Base-by-base conservation (phyloP, 2,797 vertebrate genomes). In the Podargus strigoides region DNA sequence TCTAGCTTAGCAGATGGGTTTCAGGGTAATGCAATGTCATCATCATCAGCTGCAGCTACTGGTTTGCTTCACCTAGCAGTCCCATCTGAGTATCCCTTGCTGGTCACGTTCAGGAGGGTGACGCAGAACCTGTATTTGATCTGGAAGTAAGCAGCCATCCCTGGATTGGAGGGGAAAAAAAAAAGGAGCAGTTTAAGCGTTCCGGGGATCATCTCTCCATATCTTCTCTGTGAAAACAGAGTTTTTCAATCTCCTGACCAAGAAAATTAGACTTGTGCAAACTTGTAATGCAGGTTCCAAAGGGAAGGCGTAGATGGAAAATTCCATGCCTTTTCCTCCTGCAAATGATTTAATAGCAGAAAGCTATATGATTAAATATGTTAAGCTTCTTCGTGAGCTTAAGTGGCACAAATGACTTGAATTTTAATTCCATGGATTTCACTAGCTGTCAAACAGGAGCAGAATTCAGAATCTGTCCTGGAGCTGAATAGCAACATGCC, bases 331-430 rank as follows among this genome's bases (percentile, higher is more conserved):
- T 58, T 52, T 83, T 86, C 58, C 66, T 81, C 59, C 67, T 81
- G 55, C 85, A 28, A 82, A 30, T 37, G 73, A 10, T 68, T 77
- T 62, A 30, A 84, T 64, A 59, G 37, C 27, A 74, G 49, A 75
- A 68, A 85, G 39, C 74, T 66, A 10, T 88, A 72, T 84, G 73
- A 76, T 91, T 90, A 93, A 90, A 21, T 88, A 91, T 39, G 73
- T 80, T 93, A 93, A 94, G 90, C 90, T 75, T 47, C 83, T 93
- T 85, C 78, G 68, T 49, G 69, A 50, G 46, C 50, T 91, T 86
- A 76, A 87, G 49, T 32, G 23, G 36, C 36, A 74, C 62, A 93
- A 93, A 77, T 42, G 17, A 64, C 66, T 93, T 64, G 59, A 52
- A 24, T 92, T 92, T 79, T 59, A 50, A 74, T 81, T 78, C 62